Percentiles rank a stretch among this genome's conserved stretches.
Evolutionary conservation across 2,113 vertebrate genomes (phyloP).

Genomic region (Butorides virescens): DNA sequence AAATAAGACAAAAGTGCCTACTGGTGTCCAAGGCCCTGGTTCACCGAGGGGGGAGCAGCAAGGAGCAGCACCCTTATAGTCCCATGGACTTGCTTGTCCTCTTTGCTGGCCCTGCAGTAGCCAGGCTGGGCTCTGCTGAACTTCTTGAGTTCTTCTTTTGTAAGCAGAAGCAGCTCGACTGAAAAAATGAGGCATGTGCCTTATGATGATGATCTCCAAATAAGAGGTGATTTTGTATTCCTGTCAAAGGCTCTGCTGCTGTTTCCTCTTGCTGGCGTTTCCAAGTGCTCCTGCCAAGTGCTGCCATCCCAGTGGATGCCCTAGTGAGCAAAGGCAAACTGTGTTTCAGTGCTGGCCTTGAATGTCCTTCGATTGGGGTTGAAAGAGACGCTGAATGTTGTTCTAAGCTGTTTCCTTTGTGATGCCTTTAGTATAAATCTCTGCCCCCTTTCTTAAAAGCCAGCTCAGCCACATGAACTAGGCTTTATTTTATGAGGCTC

Average conservation of each 20-base stretch:
- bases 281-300: neutral
- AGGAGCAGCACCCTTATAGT: neutral
- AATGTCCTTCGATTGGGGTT: conserved; percentile 20
- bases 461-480: conserved; percentile 62
- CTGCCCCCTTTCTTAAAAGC: conserved; percentile 66
- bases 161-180: neutral
- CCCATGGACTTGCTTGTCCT: neutral
- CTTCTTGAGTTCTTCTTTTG: neutral
- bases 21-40: neutral
- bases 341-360: neutral
- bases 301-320: neutral
- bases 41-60: neutral
- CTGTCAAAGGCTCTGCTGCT: neutral
- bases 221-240: neutral
- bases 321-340: neutral
- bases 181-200: neutral
- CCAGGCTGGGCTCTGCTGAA: neutral
- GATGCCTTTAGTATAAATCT: conserved; percentile 62
- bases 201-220: neutral
- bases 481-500: conserved; percentile 70
- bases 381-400: conserved; percentile 53
- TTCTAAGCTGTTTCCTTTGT: conserved; percentile 65
- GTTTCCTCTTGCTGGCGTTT: neutral
- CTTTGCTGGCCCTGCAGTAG: neutral
- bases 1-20: neutral